Base-by-base conservation (phyloP, 2,113 vertebrate genomes). In the Danionella cerebrum region DNA sequence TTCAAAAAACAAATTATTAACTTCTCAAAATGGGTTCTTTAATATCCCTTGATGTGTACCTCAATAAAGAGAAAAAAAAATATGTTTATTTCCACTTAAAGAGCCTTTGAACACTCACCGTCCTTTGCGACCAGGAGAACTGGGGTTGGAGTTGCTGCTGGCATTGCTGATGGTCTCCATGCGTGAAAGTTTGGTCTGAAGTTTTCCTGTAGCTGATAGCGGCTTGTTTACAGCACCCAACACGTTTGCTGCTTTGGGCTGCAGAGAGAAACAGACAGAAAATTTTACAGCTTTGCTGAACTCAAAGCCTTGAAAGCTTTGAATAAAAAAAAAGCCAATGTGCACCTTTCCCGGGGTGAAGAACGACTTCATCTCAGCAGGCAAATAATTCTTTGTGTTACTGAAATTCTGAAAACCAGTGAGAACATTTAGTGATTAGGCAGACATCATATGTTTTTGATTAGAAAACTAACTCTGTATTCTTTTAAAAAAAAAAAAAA, bases 151-250 rank as follows among this genome's bases (percentile, higher is more conserved):
- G 60, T 93, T 94, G 70, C 92, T 91, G 83, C 96, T 97, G 24
- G 95, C 93, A 70, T 97, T 98, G 87, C 94, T 97, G 82, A 92
- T 88, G 29, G 96, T 98, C 84, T 99, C 96, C 93, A 98, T 98
- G 53, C 96, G 90, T 62, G 94, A 94, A 19, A 94, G 91, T 86
- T 99, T 99, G 75, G 90, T 96, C 76, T 98, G 96, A 69, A 94
- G 89, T 75, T 98, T 98, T 72, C 96, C 96, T 57, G 96, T 95
- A 65, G 95, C 88, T 12, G 95, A 89, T 80, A 99, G 86, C 2
- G 96, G 96, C 84, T 99, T 99, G 88, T 99, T 99, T 66, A 99
- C 92, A 13, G 96, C 95, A 19, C 96, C 96, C 69, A 99, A 86
- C 72, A 99, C 94, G 72, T 98, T 99, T 50, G 96, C 91, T 25